Percentiles rank a stretch among this genome's conserved stretches.
These are phyloP conservation scores for Geophilus truncorum DNA, from an alignment of 2,888 invertebrate species.

Conservation along the genomic window DNA sequence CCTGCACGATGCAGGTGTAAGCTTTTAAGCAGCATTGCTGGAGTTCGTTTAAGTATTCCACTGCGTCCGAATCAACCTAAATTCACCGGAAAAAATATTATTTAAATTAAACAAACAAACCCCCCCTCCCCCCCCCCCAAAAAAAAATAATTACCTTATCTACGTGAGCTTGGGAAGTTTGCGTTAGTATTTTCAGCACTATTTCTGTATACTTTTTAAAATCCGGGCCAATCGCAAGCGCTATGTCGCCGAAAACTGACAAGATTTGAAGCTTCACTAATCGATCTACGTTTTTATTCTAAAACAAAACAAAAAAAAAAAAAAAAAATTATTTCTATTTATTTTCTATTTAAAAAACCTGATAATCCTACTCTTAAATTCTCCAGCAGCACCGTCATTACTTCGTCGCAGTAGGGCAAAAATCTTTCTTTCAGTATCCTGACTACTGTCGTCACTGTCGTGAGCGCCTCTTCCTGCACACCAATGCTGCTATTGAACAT, in stretches of 20 bases:
- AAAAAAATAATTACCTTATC: too few species aligned
- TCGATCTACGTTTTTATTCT: slow-evolving; percentile 81
- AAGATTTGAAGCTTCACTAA: slow-evolving; percentile 96
- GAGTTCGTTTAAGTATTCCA: slow-evolving; percentile 91
- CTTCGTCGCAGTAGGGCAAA: slow-evolving; percentile 91
- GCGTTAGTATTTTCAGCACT: slow-evolving; percentile 70
- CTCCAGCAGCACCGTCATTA: slow-evolving; percentile 82
- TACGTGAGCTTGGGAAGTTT: slow-evolving; percentile 89
- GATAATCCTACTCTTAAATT: slow-evolving; percentile 68
- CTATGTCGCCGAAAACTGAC: slow-evolving; percentile 95
- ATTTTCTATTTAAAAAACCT: too few species aligned
- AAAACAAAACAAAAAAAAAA: slow-evolving; percentile 33
- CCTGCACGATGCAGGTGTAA: slow-evolving; percentile 97
- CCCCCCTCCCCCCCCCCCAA: too few species aligned
- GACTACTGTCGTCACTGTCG: slow-evolving; percentile 92
- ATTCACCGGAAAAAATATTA: slow-evolving; percentile 33
- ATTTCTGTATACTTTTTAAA: slow-evolving; percentile 89
- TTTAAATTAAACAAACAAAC: slow-evolving; percentile 19
- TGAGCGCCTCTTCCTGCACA: slow-evolving; percentile 96
- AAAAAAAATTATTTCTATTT: not conserved
- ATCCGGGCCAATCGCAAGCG: slow-evolving; percentile 85
- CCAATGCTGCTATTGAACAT: slow-evolving; percentile 88
- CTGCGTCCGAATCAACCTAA: slow-evolving; percentile 84
- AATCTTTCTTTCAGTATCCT: slow-evolving; percentile 90
- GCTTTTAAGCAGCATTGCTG: slow-evolving; percentile 94